Evolutionary conservation across 2,888 invertebrate species (phyloP), one percentile per base, ranked within the genome.

Genomic region (Argynnis bischoffii): DNA sequence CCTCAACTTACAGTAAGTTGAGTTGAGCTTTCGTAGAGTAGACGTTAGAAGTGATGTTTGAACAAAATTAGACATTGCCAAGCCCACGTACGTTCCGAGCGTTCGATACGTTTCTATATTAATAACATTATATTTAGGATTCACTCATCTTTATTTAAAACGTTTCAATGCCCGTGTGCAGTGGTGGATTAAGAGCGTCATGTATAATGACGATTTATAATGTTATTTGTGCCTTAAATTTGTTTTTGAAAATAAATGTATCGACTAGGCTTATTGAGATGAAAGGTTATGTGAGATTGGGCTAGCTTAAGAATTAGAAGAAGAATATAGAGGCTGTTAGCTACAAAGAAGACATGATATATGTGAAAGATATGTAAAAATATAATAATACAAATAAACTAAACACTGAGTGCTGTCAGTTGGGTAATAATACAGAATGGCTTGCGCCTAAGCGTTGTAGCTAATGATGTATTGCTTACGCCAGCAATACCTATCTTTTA

Each of bases 111-210:
- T 71, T 75, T 77, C 78, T 80, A 79, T 77, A 79, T 78, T 78
- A 77, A 81, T 74, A 77, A 71, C 72, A 64, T 76, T 81, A 80
- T 79, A 79, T 81, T 79, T 81, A 79, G 79, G 72, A 67, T 71
- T 75, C 79, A 76, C 76, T 81, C 81, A 80, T 79, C 73, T 78
- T 78, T 79, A 81, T 81, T 79, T 77, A 78, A 79, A 77, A 78
- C 75, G 63, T 72, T 72, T 70, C 72, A 72, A 76, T 75, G 73
- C 72, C 76, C 79, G 80, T 81, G 79, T 78, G 80, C 80, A 80
- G 69, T 70, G 68, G 65, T 68, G 69, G 66, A 73, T 72, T 67
- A 67, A 71, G 64, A 63, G 26, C 26, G n/a, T 48, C 47, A 63
- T 69, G 63, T 55, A 64, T 66, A 55, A 70, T 72, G 64, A 68